These are phyloP conservation scores for Heliothis subflexa DNA, from an alignment of 1,140 invertebrate species.

Conservation along the genomic window DNA sequence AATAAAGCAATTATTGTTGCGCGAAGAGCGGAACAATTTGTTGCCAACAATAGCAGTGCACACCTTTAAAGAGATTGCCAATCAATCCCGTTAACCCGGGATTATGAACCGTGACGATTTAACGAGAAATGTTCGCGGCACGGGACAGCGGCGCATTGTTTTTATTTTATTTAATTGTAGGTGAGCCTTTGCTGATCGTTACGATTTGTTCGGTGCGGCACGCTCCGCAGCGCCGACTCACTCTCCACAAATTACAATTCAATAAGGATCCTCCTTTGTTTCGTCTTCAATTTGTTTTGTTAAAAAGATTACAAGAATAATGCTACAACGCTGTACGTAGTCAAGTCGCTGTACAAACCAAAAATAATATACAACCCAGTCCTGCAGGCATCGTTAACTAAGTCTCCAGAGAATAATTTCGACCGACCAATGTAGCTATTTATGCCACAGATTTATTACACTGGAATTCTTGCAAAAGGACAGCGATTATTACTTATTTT, in stretches of 20 bases:
- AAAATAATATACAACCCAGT: conserved; percentile 17
- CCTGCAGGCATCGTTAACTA: conserved; percentile 20
- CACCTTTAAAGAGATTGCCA: conserved; percentile 51
- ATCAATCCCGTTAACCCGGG: conserved; percentile 60
- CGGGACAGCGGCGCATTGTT: conserved; percentile 15
- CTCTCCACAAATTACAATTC: conserved; percentile 28
- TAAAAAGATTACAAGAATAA: conserved; percentile 18
- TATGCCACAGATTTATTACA: conserved; percentile 23
- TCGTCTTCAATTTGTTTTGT: conserved; percentile 18
- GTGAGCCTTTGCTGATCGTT: conserved; percentile 16
- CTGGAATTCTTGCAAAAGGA: conserved; percentile 26
- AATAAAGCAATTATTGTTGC: conserved; percentile 58
- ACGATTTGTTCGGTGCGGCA: conserved; percentile 10
- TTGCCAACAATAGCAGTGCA: conserved; percentile 41
- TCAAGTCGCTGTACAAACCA: too few relatives aligned
- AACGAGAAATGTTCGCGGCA: conserved; percentile 58
- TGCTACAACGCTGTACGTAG: background rate
- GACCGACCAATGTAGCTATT: conserved; percentile 33
- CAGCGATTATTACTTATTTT: conserved; percentile 42
- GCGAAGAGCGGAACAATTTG: conserved; percentile 55
- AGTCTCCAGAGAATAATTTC: conserved; percentile 40
- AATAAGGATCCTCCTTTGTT: conserved; percentile 12
- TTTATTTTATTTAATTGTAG: conserved; percentile 47
- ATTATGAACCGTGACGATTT: conserved; percentile 70
- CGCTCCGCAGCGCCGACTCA: background rate